phyloP scores from a whole-genome alignment of 2,113 vertebrate genomes.

The Athene noctua region DNA sequence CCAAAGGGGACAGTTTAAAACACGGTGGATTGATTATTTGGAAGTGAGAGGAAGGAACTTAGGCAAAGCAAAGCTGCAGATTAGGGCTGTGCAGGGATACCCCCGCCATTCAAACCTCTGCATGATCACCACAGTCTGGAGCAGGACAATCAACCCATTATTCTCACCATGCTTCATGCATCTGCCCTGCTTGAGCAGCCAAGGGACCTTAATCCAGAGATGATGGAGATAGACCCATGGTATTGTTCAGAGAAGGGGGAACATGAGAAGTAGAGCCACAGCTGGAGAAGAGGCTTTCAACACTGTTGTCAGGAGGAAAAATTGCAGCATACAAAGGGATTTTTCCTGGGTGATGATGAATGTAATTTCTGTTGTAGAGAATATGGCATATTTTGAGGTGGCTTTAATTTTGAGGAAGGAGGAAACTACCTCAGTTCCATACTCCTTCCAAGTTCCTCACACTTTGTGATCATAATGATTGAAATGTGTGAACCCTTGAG shows the following conservation, averaged over 20 bases:
- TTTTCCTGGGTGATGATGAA: background rate
- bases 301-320: background rate
- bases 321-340: background rate
- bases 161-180: background rate
- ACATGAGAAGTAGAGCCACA: background rate
- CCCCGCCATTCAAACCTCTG: fast-evolving
- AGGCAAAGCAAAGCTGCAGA: background rate
- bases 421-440: background rate
- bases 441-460: background rate
- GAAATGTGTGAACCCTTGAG: background rate
- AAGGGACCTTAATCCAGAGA: background rate
- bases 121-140: background rate
- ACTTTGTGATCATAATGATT: background rate
- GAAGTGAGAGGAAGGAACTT: background rate
- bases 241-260: background rate
- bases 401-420: background rate
- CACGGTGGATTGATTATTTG: background rate
- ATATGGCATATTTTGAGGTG: background rate
- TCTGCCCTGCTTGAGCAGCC: background rate
- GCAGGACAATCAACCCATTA: background rate
- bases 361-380: background rate
- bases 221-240: background rate
- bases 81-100: background rate
- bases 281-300: background rate
- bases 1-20: background rate